Evolutionary conservation across 1,140 invertebrate species (phyloP).

Genomic region (Danaus melanippus): DNA sequence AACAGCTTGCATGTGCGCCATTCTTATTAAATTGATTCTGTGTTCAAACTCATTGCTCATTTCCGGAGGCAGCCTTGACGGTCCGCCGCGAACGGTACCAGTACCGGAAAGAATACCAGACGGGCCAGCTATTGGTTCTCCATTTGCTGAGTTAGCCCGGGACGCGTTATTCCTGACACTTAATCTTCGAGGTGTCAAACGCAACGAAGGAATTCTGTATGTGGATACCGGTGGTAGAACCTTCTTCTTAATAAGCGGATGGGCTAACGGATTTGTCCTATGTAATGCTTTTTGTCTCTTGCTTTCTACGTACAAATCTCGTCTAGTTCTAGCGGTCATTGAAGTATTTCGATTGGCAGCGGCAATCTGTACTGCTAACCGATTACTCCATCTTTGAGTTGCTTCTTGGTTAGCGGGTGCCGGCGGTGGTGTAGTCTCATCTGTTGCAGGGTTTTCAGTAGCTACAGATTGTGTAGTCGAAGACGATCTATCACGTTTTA

Average conservation of each 20-base stretch:
- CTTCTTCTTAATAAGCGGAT: constrained; percentile 52
- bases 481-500: constrained; percentile 13
- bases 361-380: constrained; percentile 62
- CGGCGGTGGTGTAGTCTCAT: constrained; percentile 8
- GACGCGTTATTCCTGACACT: constrained; percentile 16
- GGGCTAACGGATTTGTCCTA: constrained; percentile 55
- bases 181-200: constrained; percentile 30
- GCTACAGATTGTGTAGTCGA: constrained; percentile 12
- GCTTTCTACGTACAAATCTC: constrained; percentile 56
- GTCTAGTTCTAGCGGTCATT: constrained; percentile 51
- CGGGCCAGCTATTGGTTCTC: constrained; percentile 43
- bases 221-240: constrained; percentile 42
- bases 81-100: constrained; percentile 23
- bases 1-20: constrained; percentile 55
- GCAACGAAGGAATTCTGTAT: constrained; percentile 53
- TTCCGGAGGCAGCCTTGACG: constrained; percentile 29
- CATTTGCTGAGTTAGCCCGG: constrained; percentile 19
- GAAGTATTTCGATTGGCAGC: constrained; percentile 63
- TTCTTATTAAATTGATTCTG: constrained; percentile 55
- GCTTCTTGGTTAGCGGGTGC: constrained; percentile 12
- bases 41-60: constrained; percentile 47
- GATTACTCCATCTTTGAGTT: constrained; percentile 50
- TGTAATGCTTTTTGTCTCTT: constrained; percentile 56
- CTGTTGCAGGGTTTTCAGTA: constrained; percentile 9
- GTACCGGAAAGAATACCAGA: constrained; percentile 25